Base-by-base conservation (phyloP, 1,140 invertebrate genomes). In the Apocrypta bakeri region DNA sequence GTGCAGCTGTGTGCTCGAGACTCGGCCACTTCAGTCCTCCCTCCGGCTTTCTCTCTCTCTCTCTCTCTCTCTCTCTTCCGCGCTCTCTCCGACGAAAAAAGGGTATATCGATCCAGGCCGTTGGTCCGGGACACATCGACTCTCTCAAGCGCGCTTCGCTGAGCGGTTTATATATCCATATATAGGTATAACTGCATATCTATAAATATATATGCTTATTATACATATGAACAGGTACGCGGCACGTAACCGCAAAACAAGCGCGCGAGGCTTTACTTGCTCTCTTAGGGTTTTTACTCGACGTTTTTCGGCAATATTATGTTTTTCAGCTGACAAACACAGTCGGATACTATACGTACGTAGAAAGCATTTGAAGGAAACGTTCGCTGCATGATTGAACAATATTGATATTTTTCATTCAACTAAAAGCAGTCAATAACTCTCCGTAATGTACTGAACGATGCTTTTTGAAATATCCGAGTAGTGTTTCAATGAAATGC, bases 51-150 rank as follows among this genome's bases (percentile, higher is more conserved):
- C 74, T 73, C 48, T 33, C 42, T 63, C 61, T 12, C 7, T 68
- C 37, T 24, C 37, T 31, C 40, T 71, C 74, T 73, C 48, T 33
- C 42, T 63, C 61, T 11, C 8, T 33, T 37, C 25, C 61, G 0
- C 77, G 68, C 72, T 12, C 71, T 73, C 48, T 48, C 75, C 40
- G 61, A 42, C 56, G 69, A 83, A 72, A 83, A 83, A 83, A 84
- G 68, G 73, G 83, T 84, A 77, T 84, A 84, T 84, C 83, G 83
- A 84, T 84, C 82, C 82, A 80, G 63, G 64, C 74, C 76, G 33
- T 68, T 73, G 79, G 78, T 78, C 79, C 79, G 63, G 74, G 79
- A 81, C 37, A 74, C 71, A 69, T 75, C 71, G 76, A n/a, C 68
- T 66, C 31, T 40, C 75, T 63, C 42, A 29, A n/a, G 29, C 40